Conservation (phyloP, 2,888 invertebrate species). For the Morpho achilles region DNA sequence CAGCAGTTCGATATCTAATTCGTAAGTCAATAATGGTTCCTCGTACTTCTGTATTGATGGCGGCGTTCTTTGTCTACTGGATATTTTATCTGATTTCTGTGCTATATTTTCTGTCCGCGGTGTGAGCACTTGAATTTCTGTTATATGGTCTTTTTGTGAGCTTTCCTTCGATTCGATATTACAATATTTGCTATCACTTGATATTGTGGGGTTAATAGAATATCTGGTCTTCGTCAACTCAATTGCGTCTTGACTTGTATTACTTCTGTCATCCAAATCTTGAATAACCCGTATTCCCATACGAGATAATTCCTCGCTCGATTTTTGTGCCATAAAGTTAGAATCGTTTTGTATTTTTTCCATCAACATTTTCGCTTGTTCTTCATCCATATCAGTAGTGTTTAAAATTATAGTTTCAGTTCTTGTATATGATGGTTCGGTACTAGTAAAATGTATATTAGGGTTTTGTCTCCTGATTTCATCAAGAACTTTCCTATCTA, state of each 20-base stretch:
- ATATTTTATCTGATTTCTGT: conserved; percentile 52
- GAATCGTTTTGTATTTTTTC: conserved; percentile 69
- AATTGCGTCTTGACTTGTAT: conserved; percentile 44
- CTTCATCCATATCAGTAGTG: conserved; percentile 67
- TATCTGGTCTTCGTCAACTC: conserved; percentile 69
- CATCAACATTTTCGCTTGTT: conserved; percentile 67
- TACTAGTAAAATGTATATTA: conserved; percentile 66
- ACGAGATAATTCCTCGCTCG: conserved; percentile 62
- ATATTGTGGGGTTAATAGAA: conserved; percentile 64
- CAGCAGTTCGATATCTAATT: conserved; percentile 65
- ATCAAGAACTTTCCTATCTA: conserved; percentile 62
- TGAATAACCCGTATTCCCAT: conserved; percentile 65
- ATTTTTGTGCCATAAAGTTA: conserved; percentile 67
- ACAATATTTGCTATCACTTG: conserved; percentile 55
- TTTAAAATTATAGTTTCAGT: conserved; percentile 78
- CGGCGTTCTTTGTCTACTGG: conserved; percentile 62
- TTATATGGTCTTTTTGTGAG: conserved; percentile 79
- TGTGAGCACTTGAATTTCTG: conserved; percentile 85
- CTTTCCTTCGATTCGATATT: conserved; percentile 42
- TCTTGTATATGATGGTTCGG: conserved; percentile 68
- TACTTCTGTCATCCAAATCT: conserved; percentile 63
- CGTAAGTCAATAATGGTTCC: conserved; percentile 61
- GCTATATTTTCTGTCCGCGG: conserved; percentile 61
- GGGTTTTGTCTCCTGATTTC: conserved; percentile 71
- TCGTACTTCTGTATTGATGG: conserved; percentile 34